A percentile compares a stretch with the other conserved stretches of the same genome.
Evolutionary conservation across 2,888 invertebrate species (phyloP).

Genomic region (Cosmia trapezina): DNA sequence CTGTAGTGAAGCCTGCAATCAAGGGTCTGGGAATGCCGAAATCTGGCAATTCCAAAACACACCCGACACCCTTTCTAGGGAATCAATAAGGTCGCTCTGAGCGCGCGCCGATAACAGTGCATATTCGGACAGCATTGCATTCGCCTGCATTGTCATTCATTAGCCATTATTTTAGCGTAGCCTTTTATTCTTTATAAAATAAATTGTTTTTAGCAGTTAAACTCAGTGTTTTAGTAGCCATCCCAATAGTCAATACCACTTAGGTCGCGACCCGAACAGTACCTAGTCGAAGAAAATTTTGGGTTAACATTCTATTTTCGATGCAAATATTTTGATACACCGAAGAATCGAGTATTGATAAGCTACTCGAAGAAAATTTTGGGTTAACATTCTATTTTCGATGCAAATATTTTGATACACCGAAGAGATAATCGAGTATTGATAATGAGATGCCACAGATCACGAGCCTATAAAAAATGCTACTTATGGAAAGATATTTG

Average conservation of each 20-base stretch:
- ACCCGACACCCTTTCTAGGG: too few relatives aligned
- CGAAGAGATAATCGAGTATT: not conserved
- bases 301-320: not conserved
- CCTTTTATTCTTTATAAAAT: too few relatives aligned
- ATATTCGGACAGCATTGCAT: too few relatives aligned
- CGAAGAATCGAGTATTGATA: not conserved
- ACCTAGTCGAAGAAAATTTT: not conserved
- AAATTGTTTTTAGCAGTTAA: too few relatives aligned
- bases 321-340: not conserved
- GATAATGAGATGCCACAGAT: not conserved
- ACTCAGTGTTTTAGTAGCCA: too few relatives aligned
- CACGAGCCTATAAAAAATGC: not conserved
- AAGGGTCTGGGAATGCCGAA: not conserved
- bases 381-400: not conserved
- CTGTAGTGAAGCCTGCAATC: not conserved
- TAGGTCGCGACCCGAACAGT: too few relatives aligned
- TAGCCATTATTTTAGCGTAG: too few relatives aligned
- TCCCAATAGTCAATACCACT: too few relatives aligned
- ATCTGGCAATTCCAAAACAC: not conserved
- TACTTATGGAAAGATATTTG: slow-evolving; percentile 25
- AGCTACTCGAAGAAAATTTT: not conserved
- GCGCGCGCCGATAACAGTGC: too few relatives aligned
- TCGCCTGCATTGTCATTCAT: too few relatives aligned
- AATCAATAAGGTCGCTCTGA: too few relatives aligned
- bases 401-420: not conserved